Percentiles rank a stretch among this genome's conserved stretches.
Conservation (phyloP, 2,888 invertebrate genomes). For the Drosophila pseudotakahashii region DNA sequence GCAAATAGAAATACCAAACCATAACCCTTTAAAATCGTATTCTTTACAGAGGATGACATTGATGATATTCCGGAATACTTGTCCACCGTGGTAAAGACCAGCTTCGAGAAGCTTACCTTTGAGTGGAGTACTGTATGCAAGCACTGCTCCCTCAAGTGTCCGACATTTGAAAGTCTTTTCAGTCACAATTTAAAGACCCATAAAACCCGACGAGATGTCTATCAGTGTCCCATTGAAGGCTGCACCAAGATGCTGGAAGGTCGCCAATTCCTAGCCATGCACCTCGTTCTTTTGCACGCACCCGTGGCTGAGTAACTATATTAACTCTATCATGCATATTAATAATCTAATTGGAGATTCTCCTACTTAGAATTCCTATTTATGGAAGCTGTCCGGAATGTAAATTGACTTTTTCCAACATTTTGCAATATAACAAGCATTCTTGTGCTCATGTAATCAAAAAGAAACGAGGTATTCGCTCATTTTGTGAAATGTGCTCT, state of each 20-base stretch:
- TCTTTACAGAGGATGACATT: conserved; percentile 53
- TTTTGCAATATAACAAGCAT: conserved; percentile 81
- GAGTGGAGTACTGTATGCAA: conserved; percentile 68
- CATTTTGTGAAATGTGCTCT: conserved; percentile 75
- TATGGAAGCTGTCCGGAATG: conserved; percentile 80
- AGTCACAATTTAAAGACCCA: conserved; percentile 58
- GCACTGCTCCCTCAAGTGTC: conserved; percentile 60
- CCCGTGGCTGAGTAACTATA: conserved; percentile 67
- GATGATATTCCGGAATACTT: conserved; percentile 67
- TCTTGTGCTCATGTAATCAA: conserved; percentile 78
- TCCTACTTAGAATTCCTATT: conserved; percentile 51
- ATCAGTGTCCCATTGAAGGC: conserved; percentile 68
- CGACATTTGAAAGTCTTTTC: conserved; percentile 59
- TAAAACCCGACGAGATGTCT: conserved; percentile 41
- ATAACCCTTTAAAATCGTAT: background rate
- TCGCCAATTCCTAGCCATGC: conserved; percentile 70
- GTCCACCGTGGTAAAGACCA: conserved; percentile 64
- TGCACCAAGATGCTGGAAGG: conserved; percentile 52
- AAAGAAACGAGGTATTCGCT: conserved; percentile 61
- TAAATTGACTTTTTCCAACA: conserved; percentile 75
- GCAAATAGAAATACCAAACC: rapidly evolving
- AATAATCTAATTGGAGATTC: background rate
- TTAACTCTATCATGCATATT: rapidly evolving
- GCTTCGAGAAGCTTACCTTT: conserved; percentile 67
- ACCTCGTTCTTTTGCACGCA: conserved; percentile 79